Conservation (phyloP, 64 coral and sea anemone species). For the Montipora capricornis region DNA sequence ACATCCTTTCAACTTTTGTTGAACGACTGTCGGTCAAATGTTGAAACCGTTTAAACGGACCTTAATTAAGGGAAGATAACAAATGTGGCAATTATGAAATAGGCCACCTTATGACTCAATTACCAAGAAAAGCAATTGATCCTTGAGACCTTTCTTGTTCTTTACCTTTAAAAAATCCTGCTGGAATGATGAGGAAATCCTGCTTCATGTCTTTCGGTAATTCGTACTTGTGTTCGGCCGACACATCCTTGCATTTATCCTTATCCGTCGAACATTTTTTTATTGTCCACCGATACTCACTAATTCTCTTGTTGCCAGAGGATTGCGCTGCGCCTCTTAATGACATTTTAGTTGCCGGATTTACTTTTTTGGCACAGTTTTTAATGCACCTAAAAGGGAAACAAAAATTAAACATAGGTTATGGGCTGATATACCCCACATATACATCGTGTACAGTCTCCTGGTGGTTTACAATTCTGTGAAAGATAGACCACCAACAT, state of each 20-base stretch:
- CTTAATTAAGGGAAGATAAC: too few species aligned
- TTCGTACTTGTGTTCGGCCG: not conserved
- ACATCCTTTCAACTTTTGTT: too few species aligned
- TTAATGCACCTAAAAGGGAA: conserved; percentile 18
- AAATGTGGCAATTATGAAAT: too few species aligned
- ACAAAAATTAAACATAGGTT: not conserved
- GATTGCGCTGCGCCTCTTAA: not conserved
- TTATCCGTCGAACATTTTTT: not conserved
- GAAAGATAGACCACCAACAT: too few species aligned
- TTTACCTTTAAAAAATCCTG: not conserved
- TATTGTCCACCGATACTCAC: not conserved
- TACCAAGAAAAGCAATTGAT: too few species aligned
- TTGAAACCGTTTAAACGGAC: too few species aligned
- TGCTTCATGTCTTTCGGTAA: too few species aligned
- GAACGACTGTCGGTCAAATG: too few species aligned
- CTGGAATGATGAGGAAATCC: not conserved
- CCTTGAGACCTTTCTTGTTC: not conserved
- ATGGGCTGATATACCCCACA: not conserved
- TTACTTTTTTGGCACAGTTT: not conserved
- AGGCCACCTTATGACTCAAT: too few species aligned
- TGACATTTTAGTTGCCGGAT: conserved; percentile 24
- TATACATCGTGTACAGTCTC: too few species aligned
- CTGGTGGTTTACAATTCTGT: too few species aligned
- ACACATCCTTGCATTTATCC: not conserved
- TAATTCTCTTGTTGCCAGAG: not conserved